Percentiles rank a stretch among this genome's conserved stretches.
phyloP scores from a whole-genome alignment of 2,113 vertebrate genomes.

The Pomatostomus ruficeps region DNA sequence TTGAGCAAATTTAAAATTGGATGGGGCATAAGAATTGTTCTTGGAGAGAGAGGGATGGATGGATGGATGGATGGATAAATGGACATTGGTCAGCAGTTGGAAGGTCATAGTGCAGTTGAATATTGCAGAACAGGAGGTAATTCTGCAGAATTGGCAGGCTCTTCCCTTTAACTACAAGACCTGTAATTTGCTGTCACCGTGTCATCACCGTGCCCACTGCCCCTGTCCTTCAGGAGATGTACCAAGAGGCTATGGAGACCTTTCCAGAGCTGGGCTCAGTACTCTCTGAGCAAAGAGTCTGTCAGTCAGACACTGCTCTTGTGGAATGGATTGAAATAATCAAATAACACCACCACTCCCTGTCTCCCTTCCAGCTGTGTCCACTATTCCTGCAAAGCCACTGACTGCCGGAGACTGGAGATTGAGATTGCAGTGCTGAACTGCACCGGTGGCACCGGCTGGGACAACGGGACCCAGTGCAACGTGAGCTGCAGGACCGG shows the following conservation, averaged over 20 bases:
- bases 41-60: background rate
- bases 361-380: conserved; percentile 80
- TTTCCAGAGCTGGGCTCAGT: background rate
- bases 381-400: conserved; percentile 89
- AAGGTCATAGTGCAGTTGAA: no score
- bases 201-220: background rate
- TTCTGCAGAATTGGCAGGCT: background rate
- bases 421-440: conserved; percentile 84
- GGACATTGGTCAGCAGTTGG: background rate
- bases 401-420: conserved; percentile 85
- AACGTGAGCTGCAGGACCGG: conserved; percentile 86
- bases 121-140: background rate
- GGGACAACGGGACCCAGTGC: conserved; percentile 86
- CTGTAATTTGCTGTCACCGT: background rate
- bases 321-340: background rate
- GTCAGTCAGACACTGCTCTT: background rate
- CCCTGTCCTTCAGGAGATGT: fast-evolving
- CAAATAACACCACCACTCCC: background rate
- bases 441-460: conserved; percentile 74
- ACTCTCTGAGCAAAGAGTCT: background rate
- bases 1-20: background rate
- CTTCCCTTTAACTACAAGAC: background rate
- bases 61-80: background rate
- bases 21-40: background rate
- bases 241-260: background rate